A percentile compares a stretch with the other conserved stretches of the same genome.
phyloP scores from a whole-genome alignment of 1,140 invertebrate genomes.

The Ceratosolen fusciceps region DNA sequence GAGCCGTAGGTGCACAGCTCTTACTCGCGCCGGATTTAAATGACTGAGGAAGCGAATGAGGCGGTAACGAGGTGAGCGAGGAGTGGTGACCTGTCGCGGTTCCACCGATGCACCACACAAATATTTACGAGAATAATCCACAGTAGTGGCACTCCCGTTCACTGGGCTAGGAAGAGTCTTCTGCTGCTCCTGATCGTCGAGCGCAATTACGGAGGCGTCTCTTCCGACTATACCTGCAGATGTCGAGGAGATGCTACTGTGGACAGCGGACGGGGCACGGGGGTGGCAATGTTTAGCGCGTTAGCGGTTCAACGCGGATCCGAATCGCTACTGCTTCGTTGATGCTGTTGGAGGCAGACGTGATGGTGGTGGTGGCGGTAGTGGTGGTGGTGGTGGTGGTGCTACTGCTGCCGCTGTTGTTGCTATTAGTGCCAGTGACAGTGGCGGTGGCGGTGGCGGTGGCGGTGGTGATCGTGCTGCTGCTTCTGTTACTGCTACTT shows the following conservation, averaged over 20 bases:
- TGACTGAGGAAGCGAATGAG: too few species aligned
- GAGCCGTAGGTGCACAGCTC: neutral
- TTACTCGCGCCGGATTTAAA: neutral
- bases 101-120: neutral
- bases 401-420: neutral
- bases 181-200: too few species aligned
- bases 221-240: too few species aligned
- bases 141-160: neutral
- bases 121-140: neutral
- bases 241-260: too few species aligned
- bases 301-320: neutral
- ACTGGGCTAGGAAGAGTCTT: too few species aligned
- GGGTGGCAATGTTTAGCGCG: too few species aligned
- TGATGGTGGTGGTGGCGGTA: neutral
- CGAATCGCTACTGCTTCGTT: neutral
- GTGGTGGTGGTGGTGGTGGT: too few species aligned
- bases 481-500: conserved; percentile 2
- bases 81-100: neutral
- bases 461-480: neutral
- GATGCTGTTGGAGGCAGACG: too few species aligned
- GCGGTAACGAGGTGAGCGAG: too few species aligned
- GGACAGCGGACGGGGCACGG: too few species aligned
- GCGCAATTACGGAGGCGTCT: too few species aligned
- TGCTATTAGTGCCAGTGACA: neutral
- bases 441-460: neutral